Base-by-base conservation (phyloP, 1,140 invertebrate species). In the Chlorops oryzae region DNA sequence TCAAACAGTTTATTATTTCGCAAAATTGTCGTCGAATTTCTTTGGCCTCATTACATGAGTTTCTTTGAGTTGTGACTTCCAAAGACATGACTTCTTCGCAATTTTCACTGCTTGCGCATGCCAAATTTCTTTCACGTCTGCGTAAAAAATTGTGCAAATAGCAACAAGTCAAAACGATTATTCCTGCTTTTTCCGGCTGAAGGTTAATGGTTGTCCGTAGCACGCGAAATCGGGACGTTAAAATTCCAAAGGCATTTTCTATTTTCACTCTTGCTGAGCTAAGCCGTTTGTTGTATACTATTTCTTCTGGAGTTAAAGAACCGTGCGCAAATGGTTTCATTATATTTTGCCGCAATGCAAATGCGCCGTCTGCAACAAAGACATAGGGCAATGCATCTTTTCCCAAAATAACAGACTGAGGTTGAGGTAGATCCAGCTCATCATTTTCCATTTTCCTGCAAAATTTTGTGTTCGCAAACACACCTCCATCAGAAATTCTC, bases 181-280 rank as follows among this genome's bases (percentile, higher is more conserved):
- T 43, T 22, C 7, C 23, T 5, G 21, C 10, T 6, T 43, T 43
- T 23, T 43, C 41, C 12, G 41, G 41, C 5, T 7, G 17, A 5
- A 43, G 24, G 23, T 43, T 10, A 23, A 43, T 43, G 5, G 41
- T 43, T 7, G 5, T 43, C 41, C 7, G 24, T 17, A 43, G 21
- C 5, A 43, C 17, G 18, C 41, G 5, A 43, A 43, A 43, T 12
- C 41, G 7, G 5, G 41, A 43, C 6, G 41, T 7, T 22, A 43
- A 20, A 20, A 78, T 76, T 6, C 75, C 77, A 62, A 80, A 78
- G 28, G 66, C 66, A 43, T 62, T 60, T 55, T 64, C 60, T 5
- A 77, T 62, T 43, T 73, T 65, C 38, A 69, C 52, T 42, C 72
- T 55, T 22, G 66, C 70, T 34, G 65, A 56, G 15, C 57, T 62